Evolutionary conservation across 2,797 vertebrate species (phyloP), one percentile per base, ranked within the genome.

Genomic region (Gymnodraco acuticeps): DNA sequence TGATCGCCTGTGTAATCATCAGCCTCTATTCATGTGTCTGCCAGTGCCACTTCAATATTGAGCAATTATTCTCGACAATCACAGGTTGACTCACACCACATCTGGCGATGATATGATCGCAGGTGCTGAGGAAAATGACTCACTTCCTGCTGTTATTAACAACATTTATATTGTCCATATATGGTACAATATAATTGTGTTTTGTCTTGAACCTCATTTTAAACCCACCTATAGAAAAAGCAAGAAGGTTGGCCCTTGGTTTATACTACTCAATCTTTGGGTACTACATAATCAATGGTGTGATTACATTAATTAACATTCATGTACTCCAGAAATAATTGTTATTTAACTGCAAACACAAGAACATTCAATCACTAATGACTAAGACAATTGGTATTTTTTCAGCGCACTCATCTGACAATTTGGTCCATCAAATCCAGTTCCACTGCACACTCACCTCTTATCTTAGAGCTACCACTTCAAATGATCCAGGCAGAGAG

Each of bases 1-100:
- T 70, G 82, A 87, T 88, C n/a, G 11, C 43, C 58, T 51, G 69
- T 42, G 16, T 76, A 82, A 86, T 78, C 61, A 69, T 63, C 67
- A 71, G 7, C 45, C 16, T 71, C 59, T 65, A 76, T 59, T 82
- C 50, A 72, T 52, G 53, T 60, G 41, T 77, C 59, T 62, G 56
- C 60, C 48, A 63, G 14, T 67, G 23, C 50, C 33, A 53, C 48
- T 64, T 81, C 58, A 77, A 59, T 52, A 65, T 9, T 69, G 62
- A 77, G 63, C 47, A 73, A 73, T 78, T 72, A 48, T 65, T 75
- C 46, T 62, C n/a, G 1, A 85, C 52, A 73, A 56, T 71, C 56
- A 70, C 68, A 81, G 63, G 31, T 46, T 75, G 56, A 80, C 46
- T 54, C 53, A 46, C 3, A 27, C 33, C 53, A 59, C 17, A 66